Percentiles rank a stretch among this genome's conserved stretches.
phyloP scores from a whole-genome alignment of 37 sponge, comb jelly and placozoan species.

The Halichondria panicea region DNA sequence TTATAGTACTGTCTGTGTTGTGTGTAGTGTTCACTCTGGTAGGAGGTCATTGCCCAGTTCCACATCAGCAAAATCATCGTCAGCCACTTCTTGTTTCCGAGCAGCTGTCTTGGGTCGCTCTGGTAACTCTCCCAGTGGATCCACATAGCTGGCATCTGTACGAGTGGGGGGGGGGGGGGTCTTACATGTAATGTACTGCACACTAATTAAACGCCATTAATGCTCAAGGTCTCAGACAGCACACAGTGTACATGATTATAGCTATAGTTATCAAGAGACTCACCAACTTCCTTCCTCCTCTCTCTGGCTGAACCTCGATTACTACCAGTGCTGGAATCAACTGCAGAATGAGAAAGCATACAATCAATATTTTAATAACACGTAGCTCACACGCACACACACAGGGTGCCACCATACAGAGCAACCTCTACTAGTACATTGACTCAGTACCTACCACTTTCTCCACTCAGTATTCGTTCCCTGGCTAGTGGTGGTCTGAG shows the following conservation, averaged over 20 bases:
- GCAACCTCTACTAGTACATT: neutral
- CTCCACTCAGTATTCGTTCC: conserved; percentile 28
- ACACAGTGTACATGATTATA: neutral
- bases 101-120: conserved; percentile 82
- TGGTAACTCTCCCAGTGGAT: conserved; percentile 91
- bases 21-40: conserved; percentile 20
- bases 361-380: no score
- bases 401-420: neutral
- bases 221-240: neutral
- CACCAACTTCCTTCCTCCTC: conserved; percentile 26
- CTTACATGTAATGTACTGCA: neutral
- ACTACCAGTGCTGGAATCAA: conserved; percentile 15
- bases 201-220: neutral
- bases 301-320: no score
- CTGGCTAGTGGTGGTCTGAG: neutral
- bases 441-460: conserved; percentile 15
- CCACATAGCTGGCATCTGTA: conserved; percentile 79
- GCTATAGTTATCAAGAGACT: neutral
- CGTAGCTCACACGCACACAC: neutral
- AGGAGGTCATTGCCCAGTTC: conserved; percentile 87
- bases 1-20: neutral
- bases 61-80: conserved; percentile 81
- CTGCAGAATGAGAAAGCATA: no score
- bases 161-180: neutral
- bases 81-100: conserved; percentile 41